Conservation (phyloP, 2,113 vertebrate genomes). For the Gallinago jamesoni region DNA sequence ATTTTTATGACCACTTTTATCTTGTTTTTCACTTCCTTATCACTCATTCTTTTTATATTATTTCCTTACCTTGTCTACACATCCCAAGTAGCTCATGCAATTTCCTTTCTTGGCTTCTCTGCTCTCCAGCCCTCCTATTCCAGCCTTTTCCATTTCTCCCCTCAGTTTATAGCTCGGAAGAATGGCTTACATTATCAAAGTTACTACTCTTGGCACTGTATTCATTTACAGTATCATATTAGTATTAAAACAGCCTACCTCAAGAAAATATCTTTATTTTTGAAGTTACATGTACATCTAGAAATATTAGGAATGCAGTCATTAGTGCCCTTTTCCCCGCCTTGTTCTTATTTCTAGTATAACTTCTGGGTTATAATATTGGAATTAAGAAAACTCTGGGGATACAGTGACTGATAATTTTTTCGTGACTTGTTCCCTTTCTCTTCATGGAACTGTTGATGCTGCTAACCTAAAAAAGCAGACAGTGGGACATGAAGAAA, state of each 20-base stretch:
- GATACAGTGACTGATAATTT: neutral
- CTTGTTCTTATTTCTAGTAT: neutral
- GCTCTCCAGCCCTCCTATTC: neutral
- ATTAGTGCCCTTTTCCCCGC: rapidly evolving
- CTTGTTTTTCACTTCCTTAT: neutral
- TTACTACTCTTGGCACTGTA: neutral
- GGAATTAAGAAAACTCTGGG: neutral
- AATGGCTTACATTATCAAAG: neutral
- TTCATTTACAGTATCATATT: neutral
- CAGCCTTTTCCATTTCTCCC: neutral
- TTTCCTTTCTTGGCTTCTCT: constrained; percentile 9
- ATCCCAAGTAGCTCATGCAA: neutral
- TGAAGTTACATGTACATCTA: neutral
- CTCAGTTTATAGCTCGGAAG: neutral
- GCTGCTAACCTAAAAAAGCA: neutral
- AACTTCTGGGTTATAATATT: neutral
- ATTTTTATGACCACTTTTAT: constrained; percentile 22
- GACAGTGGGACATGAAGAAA: neutral
- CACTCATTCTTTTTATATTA: neutral
- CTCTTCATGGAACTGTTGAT: neutral
- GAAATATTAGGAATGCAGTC: neutral
- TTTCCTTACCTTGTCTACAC: neutral
- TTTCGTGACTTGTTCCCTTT: neutral
- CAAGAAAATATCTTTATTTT: neutral
- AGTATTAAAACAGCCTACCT: neutral